Percentiles rank a stretch among this genome's conserved stretches.
These are phyloP conservation scores for Poecile atricapillus DNA, from an alignment of 2,113 vertebrate species.

Conservation along the genomic window DNA sequence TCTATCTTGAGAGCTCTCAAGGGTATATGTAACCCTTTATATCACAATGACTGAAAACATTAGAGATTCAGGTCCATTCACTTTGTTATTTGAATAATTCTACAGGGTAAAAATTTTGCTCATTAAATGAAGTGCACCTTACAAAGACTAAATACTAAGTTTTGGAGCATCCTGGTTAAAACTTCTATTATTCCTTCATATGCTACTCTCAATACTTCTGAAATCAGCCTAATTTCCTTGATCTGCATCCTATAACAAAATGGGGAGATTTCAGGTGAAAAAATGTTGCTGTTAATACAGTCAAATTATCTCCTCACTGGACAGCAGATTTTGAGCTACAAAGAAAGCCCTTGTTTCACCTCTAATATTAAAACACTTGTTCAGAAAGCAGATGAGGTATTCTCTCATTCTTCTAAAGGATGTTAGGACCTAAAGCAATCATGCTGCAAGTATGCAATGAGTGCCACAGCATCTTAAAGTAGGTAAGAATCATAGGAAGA, in stretches of 20 bases:
- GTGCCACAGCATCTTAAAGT: neutral
- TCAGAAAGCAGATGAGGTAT: neutral
- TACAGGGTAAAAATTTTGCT: neutral
- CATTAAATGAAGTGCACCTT: neutral
- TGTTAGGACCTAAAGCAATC: neutral
- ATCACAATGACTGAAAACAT: neutral
- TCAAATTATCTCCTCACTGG: neutral
- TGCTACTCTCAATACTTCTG: neutral
- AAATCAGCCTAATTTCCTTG: neutral
- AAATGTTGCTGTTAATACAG: neutral
- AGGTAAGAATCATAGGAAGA: neutral
- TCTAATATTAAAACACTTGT: neutral
- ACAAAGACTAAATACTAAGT: neutral
- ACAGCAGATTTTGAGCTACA: neutral
- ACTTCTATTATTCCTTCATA: neutral
- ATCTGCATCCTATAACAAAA: neutral
- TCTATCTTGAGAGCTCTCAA: neutral
- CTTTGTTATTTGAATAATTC: neutral
- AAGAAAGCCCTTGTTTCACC: neutral
- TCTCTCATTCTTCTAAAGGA: neutral
- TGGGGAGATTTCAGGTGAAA: neutral
- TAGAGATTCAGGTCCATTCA: neutral
- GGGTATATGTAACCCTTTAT: neutral
- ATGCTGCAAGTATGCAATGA: neutral
- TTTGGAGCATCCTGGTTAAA: neutral